Evolutionary conservation across 2,113 vertebrate genomes (phyloP), one percentile per base, ranked within the genome.

Genomic region (Delphinus delphis): DNA sequence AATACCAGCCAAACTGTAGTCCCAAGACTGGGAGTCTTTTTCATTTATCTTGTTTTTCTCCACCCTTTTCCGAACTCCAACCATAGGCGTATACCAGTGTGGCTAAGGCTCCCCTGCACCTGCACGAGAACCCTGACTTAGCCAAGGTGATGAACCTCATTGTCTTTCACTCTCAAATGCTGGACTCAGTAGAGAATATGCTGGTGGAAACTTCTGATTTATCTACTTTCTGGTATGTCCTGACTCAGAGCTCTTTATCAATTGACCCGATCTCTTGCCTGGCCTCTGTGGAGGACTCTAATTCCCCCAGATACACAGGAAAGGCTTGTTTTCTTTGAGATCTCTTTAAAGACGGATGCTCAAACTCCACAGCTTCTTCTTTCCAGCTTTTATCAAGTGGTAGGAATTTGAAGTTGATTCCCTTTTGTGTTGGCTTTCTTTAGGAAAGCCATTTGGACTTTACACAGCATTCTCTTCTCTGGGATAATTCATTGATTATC

Each of bases 61-160:
- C 11, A 26, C 6, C 6, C 15, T 81, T 92, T 84, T 2, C 68
- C 21, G 21, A 81, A 31, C 90, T 77, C 58, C 7, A 55, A 87
- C 31, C 60, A 53, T 60, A 99, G 99, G 99, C 99, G 17, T 99
- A 99, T 93, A 99, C 99, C n/a, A 99, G 99, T 2, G 99, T 99
- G 96, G 98, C 97, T 70, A 99, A 99, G 97, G 99, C 99, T 4
- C 96, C 99, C 0, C 93, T 99, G 95, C 98, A 98, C 0, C 93
- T 99, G 60, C 98, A 98, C 28, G 99, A 99, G 44, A 99, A 99
- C 81, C 97, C 98, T 0, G 99, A 99, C 62, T 95, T 99, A 68
- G 99, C 99, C 6, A 99, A 98, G 21, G 98, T 99, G 97, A 99
- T 99, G 99, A 99, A 99, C 98, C 92, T 99, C 98, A 99, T 99